Percentiles rank a stretch among this genome's conserved stretches.
phyloP scores from a whole-genome alignment of 1,140 invertebrate species.

The Papilio helenus region DNA sequence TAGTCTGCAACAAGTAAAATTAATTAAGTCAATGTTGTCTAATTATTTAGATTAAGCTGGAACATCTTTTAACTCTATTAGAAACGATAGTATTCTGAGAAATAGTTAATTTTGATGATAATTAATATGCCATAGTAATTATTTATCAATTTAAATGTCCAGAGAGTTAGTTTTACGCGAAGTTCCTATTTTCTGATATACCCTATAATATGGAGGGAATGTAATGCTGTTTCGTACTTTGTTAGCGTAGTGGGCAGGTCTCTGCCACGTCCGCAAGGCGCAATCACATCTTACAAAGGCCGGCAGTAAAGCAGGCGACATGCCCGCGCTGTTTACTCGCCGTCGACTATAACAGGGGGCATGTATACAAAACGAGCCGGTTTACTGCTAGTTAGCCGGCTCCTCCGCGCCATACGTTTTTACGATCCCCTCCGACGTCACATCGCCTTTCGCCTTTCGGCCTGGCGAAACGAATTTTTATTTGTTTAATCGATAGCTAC shows the following conservation, averaged over 20 bases:
- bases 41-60: not conserved
- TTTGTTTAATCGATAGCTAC: conserved; percentile 81
- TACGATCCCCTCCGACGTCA: conserved; percentile 74
- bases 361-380: conserved; percentile 77
- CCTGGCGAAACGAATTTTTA: conserved; percentile 78
- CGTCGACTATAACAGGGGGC: conserved; percentile 74
- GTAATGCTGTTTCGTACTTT: not conserved
- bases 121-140: not conserved
- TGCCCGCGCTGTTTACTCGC: conserved; percentile 73
- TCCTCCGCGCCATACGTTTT: conserved; percentile 80
- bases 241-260: conserved; percentile 47
- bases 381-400: conserved; percentile 79
- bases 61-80: not conserved
- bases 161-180: not conserved
- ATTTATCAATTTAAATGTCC: not conserved
- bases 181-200: not conserved
- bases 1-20: conserved; percentile 85
- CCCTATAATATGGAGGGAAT: not conserved
- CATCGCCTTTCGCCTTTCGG: conserved; percentile 77
- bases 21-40: conserved; percentile 32
- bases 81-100: not conserved
- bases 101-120: not conserved
- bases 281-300: conserved; percentile 70
- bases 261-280: conserved; percentile 62
- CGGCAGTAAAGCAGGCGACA: conserved; percentile 76